Percentiles rank a stretch among this genome's conserved stretches.
Conservation (phyloP, 2,888 invertebrate genomes). For the Conomelus anceps region DNA sequence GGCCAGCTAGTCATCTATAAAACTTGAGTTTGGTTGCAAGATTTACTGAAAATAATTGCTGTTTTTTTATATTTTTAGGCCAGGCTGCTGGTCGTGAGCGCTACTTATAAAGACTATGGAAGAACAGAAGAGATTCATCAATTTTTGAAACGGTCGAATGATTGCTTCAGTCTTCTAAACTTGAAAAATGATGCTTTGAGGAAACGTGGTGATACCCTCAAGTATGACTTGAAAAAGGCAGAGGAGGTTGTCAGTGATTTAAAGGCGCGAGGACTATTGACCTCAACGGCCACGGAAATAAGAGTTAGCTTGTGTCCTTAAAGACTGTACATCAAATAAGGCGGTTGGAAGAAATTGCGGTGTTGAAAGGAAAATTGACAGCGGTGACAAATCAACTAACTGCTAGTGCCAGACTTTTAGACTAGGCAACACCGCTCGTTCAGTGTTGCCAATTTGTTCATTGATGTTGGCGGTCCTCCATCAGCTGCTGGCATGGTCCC, state of each 20-base stretch:
- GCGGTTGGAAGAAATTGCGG: too few species aligned
- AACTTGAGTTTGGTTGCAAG: too few species aligned
- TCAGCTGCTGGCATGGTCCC: too few species aligned
- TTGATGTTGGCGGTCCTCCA: too few species aligned
- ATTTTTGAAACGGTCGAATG: slow-evolving; percentile 80
- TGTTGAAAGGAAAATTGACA: too few species aligned
- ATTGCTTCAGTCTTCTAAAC: slow-evolving; percentile 82
- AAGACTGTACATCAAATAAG: too few species aligned
- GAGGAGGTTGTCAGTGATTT: slow-evolving; percentile 88
- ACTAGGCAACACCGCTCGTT: too few species aligned
- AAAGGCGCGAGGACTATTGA: slow-evolving; percentile 66
- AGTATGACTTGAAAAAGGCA: slow-evolving; percentile 90
- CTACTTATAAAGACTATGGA: slow-evolving; percentile 74
- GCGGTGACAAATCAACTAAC: too few species aligned
- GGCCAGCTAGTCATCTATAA: too few species aligned
- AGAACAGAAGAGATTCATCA: slow-evolving; percentile 74
- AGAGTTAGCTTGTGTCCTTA: background rate
- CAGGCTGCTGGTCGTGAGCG: slow-evolving; percentile 75
- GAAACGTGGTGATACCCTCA: slow-evolving; percentile 78
- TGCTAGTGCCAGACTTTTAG: too few species aligned
- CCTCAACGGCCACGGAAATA: background rate
- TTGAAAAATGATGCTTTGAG: slow-evolving; percentile 83
- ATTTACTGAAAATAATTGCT: background rate
- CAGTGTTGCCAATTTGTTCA: too few species aligned
- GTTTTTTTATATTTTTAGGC: slow-evolving; percentile 46